phyloP scores from a whole-genome alignment of 2,113 vertebrate genomes.

The Chinchilla lanigera region DNA sequence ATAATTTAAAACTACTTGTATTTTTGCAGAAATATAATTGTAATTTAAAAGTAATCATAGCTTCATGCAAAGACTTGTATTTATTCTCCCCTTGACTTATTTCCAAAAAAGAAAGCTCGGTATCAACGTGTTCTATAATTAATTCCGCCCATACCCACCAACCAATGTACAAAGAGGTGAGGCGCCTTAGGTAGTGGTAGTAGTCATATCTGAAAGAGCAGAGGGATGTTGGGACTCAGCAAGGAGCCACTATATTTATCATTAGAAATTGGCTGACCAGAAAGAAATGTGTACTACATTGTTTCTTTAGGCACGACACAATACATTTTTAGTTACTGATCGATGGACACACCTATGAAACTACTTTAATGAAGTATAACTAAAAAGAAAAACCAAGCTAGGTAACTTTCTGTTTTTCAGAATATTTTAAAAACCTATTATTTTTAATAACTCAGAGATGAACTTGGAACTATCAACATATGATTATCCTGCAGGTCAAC shows the following conservation, averaged over 20 bases:
- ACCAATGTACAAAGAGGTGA: not conserved
- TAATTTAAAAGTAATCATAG: constrained; percentile 52
- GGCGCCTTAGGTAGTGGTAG: not conserved
- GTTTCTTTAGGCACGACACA: not conserved
- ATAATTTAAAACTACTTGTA: not conserved
- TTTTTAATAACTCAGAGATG: constrained; percentile 42
- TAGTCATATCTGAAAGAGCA: constrained; percentile 47
- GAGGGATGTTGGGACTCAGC: not conserved
- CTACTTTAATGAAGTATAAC: constrained; percentile 24
- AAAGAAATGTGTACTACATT: not conserved
- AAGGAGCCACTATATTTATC: constrained; percentile 10
- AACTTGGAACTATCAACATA: not conserved
- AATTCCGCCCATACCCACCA: not conserved
- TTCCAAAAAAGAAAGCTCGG: constrained; percentile 49
- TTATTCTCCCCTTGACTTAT: not conserved
- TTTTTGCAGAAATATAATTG: not conserved
- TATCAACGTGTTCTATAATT: constrained; percentile 3
- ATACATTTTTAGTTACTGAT: not conserved
- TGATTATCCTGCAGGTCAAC: constrained; percentile 44
- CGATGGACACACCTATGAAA: constrained; percentile 8
- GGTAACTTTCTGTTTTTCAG: constrained; percentile 10
- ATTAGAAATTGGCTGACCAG: constrained; percentile 1
- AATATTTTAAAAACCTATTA: constrained; percentile 26
- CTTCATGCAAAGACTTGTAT: constrained; percentile 20
- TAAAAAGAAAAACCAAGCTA: not conserved